Evolutionary conservation across 2,888 invertebrate species (phyloP).

Genomic region (Hypercompe scribonia): DNA sequence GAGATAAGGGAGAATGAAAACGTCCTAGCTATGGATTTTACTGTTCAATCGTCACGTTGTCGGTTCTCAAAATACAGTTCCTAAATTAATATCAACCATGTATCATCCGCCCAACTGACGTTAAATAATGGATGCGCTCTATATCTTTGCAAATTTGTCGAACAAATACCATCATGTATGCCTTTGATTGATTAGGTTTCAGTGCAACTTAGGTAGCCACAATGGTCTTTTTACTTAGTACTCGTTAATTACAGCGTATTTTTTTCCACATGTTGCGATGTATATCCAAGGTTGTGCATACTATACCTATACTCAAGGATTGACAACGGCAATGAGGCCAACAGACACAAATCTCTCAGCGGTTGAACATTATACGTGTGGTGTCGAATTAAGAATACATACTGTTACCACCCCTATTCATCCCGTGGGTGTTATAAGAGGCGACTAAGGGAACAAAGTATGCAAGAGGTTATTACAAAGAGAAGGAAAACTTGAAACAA

Average conservation of each 20-base stretch:
- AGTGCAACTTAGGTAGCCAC: not conserved
- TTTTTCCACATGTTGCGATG: not conserved
- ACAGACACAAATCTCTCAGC: not conserved
- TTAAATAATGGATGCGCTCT: slow-evolving; percentile 9
- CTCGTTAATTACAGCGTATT: not conserved
- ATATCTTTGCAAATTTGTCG: not conserved
- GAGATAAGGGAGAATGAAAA: too few species aligned
- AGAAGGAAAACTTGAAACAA: too few species aligned
- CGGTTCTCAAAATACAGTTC: not conserved
- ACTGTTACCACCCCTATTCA: too few species aligned
- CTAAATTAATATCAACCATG: not conserved
- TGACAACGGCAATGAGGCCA: not conserved
- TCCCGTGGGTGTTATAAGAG: too few species aligned
- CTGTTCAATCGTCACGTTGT: not conserved
- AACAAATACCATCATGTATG: not conserved
- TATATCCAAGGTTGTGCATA: not conserved
- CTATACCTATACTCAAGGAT: not conserved
- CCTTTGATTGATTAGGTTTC: not conserved
- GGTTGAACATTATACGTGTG: not conserved
- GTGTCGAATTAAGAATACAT: too few species aligned
- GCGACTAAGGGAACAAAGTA: too few species aligned
- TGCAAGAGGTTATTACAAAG: too few species aligned
- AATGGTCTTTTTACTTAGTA: not conserved
- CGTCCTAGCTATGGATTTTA: too few species aligned
- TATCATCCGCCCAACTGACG: slow-evolving; percentile 1